Percentiles rank a stretch among this genome's conserved stretches.
Conservation (phyloP, 2,797 vertebrate species). For the Danionella dracula region DNA sequence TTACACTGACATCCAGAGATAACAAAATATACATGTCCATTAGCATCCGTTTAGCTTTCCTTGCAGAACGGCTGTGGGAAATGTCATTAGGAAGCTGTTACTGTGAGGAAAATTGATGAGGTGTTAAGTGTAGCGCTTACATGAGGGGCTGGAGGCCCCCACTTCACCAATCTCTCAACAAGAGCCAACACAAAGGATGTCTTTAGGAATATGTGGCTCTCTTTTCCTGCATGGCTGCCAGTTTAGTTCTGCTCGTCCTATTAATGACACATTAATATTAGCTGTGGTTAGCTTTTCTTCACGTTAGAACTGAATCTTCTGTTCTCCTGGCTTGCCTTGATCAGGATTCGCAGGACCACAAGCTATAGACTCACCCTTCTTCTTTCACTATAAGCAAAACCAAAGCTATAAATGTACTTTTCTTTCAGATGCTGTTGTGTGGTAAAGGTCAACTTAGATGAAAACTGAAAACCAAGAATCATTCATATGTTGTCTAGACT, state of each 20-base stretch:
- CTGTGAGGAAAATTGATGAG: slow-evolving; percentile 53
- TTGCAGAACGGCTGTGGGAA: slow-evolving; percentile 2
- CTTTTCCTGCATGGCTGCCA: slow-evolving; percentile 45
- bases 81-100: slow-evolving; percentile 28
- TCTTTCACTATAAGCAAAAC: slow-evolving; percentile 68
- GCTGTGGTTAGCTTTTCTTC: slow-evolving; percentile 68
- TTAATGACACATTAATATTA: slow-evolving; percentile 75
- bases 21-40: slow-evolving; percentile 13
- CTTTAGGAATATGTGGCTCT: slow-evolving; percentile 56
- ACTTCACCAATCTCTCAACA: slow-evolving; percentile 40
- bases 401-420: slow-evolving; percentile 82
- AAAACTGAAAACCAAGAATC: no score
- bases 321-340: slow-evolving; percentile 69
- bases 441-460: slow-evolving; percentile 67
- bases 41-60: not conserved
- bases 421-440: slow-evolving; percentile 75
- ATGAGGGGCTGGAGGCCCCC: slow-evolving; percentile 31
- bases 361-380: slow-evolving; percentile 72
- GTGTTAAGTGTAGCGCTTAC: slow-evolving; percentile 56
- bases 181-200: slow-evolving; percentile 54
- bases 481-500: no score
- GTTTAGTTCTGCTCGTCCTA: slow-evolving; percentile 61
- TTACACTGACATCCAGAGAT: slow-evolving; percentile 2
- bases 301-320: slow-evolving; percentile 73
- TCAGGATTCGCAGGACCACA: slow-evolving; percentile 70